Evolutionary conservation across 1,140 invertebrate genomes (phyloP).

Genomic region (Catajapyx aquilonaris): DNA sequence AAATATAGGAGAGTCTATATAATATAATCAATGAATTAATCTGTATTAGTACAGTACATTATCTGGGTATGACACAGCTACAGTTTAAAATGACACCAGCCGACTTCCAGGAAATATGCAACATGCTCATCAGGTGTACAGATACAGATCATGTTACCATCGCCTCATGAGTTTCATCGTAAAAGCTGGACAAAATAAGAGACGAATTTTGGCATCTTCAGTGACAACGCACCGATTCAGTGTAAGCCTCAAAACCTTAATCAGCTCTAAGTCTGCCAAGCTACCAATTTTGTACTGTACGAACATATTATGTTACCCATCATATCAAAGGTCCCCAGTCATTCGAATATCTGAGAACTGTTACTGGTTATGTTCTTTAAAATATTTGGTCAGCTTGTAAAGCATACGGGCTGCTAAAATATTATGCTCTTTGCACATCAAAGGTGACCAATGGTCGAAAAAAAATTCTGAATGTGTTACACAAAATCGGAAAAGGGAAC

Average conservation of each 20-base stretch:
- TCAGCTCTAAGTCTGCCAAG: conserved; percentile 16
- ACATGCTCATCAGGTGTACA: conserved; percentile 7
- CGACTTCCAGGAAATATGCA: conserved; percentile 8
- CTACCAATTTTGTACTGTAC: conserved; percentile 14
- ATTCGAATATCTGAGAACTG: conserved; percentile 16
- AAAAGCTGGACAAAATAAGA: too few species aligned
- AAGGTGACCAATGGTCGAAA: too few species aligned
- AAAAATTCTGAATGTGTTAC: too few species aligned
- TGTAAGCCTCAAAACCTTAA: conserved; percentile 10
- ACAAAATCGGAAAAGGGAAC: conserved; percentile 14
- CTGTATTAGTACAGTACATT: too few species aligned
- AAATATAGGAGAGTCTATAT: too few species aligned
- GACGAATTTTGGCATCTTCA: conserved; percentile 6
- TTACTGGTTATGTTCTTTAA: conserved; percentile 14
- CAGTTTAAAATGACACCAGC: conserved; percentile 12
- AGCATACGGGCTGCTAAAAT: conserved; percentile 14
- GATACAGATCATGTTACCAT: too few species aligned
- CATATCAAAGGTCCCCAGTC: conserved; percentile 19
- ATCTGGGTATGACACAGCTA: too few species aligned
- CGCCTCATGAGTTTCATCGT: too few species aligned
- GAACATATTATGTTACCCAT: conserved; percentile 15
- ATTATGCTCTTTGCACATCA: too few species aligned
- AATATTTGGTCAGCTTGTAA: conserved; percentile 12
- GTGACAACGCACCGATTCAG: conserved; percentile 3
- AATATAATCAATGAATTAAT: too few species aligned